Conservation (phyloP, 2,888 invertebrate genomes). For the Xanthostigma xanthostigma region DNA sequence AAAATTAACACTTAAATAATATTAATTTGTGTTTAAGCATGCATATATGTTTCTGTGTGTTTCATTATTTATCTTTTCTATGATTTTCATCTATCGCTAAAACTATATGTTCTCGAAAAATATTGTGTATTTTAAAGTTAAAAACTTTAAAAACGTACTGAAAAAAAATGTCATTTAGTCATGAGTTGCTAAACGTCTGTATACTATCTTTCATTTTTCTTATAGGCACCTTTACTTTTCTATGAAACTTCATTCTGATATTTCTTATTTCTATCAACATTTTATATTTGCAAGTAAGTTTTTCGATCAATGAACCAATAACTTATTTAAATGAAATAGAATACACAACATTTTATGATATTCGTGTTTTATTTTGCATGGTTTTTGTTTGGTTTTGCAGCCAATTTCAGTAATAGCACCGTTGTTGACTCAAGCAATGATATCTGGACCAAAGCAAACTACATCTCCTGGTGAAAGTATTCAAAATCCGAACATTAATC, state of each 20-base stretch:
- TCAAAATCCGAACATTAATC: too few relatives aligned
- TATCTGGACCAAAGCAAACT: conserved; percentile 1
- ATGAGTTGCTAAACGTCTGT: background rate
- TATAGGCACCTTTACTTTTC: conserved; percentile 7
- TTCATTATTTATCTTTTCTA: conserved; percentile 3
- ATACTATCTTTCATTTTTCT: conserved; percentile 3
- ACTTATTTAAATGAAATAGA: background rate
- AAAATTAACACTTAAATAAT: conserved; percentile 13
- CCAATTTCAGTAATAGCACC: conserved; percentile 45
- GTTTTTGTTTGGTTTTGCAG: conserved; percentile 32
- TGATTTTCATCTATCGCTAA: conserved; percentile 1
- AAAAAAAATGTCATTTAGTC: background rate
- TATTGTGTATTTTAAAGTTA: background rate
- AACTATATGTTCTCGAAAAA: conserved; percentile 9
- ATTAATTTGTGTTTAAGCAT: background rate
- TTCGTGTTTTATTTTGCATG: conserved; percentile 20
- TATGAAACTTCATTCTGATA: conserved; percentile 7
- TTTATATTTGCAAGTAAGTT: conserved; percentile 5
- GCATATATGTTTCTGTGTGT: conserved; percentile 2
- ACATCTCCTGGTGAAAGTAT: too few relatives aligned
- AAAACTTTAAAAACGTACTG: background rate
- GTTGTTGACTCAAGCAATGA: conserved; percentile 21
- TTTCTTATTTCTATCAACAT: background rate
- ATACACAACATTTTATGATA: background rate
- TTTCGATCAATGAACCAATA: background rate